Evolutionary conservation across 2,113 vertebrate species (phyloP), one percentile per base, ranked within the genome.

Genomic region (Bubo blakistoni): DNA sequence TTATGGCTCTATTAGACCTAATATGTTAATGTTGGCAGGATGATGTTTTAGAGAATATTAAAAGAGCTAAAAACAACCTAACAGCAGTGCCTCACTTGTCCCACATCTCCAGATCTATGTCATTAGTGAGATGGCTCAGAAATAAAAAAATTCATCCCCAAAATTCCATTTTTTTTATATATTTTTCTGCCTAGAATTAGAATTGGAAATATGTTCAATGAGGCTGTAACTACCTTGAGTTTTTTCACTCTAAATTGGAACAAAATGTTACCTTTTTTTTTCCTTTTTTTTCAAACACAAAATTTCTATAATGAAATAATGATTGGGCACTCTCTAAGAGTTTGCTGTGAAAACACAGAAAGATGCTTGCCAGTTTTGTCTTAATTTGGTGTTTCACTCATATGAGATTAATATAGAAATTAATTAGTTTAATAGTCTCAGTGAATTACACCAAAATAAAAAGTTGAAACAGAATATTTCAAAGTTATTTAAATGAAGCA

Each of bases 391-490:
- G 3, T 55, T 82, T 59, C 27, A 40, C 5, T 79, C 38, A 36
- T 51, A 76, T 46, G 10, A 77, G 4, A 52, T 66, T 73, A 46
- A 76, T 42, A 13, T 46, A 46, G 46, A 81, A 91, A 77, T 51
- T 3, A 3, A 58, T 69, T 63, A 25, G 3, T 59, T 80, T 51
- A 66, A 47, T 30, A 54, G 2, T 52, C 22, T 66, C 66, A 61
- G 27, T 46, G 25, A 58, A 59, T 73, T 44, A 40, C 9, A 70
- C 8, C 4, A 59, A 79, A 81, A 70, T 8, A 11, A 79, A 59
- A 49, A 44, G 7, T 15, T 36, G 13, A 62, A 81, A 58, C 1
- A 0, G 0, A 10, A 19, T 69, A 40, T 79, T 87, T 71, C 0
- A 1, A 73, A 65, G 57, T 46, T 62, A 47, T 51, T 83, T 80